Evolutionary conservation across 1,140 invertebrate genomes (phyloP), one percentile per base, ranked within the genome.

Genomic region (Bombyx mandarina): DNA sequence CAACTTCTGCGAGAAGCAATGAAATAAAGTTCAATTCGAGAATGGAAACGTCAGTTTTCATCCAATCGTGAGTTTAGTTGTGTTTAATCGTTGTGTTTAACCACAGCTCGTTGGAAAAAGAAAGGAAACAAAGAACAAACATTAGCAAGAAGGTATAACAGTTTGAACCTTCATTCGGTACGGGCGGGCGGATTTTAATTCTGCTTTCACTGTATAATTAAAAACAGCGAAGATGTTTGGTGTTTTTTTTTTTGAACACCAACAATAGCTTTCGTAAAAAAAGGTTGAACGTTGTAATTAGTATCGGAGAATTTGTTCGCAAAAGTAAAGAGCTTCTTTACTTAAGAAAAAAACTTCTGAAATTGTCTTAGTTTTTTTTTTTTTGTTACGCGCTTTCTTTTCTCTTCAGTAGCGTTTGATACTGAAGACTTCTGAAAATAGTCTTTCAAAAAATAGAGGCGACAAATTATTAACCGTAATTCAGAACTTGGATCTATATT

Each of bases 121-220:
- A 54, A 54, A 12, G 8, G 44, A 53, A 53, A 43, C 54, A 70
- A 63, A 62, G 67, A 72, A 69, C 67, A 66, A 66, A 76, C 67
- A 66, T 71, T 71, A 73, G 66, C 68, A 64, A 63, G 69, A 74
- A 66, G 68, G 67, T 54, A 60, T 35, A 35, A 35, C 63, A 62
- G 61, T 63, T 62, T 58, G 60, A 63, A 59, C 60, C 26, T 35
- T 35, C 72, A 63, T 74, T 76, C 72, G 69, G 57, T 72, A 70
- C 70, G 75, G 72, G 45, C 69, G 69, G 71, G 61, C 67, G 76
- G 71, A 74, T 81, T 81, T 81, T 77, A 81, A 81, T 79, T 78
- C 79, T 75, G 69, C 76, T 69, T 77, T 69, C 73, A 69, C 67
- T 69, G 69, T 75, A 71, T 76, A 77, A 81, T 81, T 77, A 76